Evolutionary conservation across 2,113 vertebrate genomes (phyloP).

Genomic region (Casuarius casuarius): DNA sequence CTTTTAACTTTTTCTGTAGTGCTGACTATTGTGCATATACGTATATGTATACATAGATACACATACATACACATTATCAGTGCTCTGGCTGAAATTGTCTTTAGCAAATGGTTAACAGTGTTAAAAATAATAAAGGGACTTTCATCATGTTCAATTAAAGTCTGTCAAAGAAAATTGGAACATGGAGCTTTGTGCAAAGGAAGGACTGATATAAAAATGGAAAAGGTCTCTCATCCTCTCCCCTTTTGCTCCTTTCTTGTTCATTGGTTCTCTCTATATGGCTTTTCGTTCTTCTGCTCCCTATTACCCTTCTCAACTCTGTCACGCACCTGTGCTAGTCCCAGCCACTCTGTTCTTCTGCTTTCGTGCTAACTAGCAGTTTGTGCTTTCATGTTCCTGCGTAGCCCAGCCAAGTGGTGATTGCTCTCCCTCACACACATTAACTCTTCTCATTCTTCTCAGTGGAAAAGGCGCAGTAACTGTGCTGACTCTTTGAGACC

Average conservation of each 20-base stretch:
- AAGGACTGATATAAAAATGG: neutral
- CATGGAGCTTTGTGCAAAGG: neutral
- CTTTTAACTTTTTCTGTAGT: neutral
- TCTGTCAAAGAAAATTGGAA: neutral
- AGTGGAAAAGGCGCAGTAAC: neutral
- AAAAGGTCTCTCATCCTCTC: neutral
- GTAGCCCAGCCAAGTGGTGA: neutral
- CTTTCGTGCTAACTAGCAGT: neutral
- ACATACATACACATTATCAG: accelerated
- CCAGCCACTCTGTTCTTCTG: neutral
- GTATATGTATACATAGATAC: no score
- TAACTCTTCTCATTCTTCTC: neutral
- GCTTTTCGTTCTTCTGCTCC: neutral
- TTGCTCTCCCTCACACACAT: neutral
- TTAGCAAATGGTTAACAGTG: neutral
- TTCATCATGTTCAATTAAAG: neutral
- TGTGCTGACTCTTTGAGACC: neutral
- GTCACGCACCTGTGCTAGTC: neutral
- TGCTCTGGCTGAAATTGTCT: neutral
- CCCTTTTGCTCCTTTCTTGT: neutral
- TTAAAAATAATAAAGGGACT: neutral
- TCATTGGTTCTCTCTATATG: neutral
- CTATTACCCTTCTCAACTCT: neutral
- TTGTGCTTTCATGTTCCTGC: neutral
- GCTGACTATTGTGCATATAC: neutral